Evolutionary conservation across 2,888 invertebrate species (phyloP), one percentile per base, ranked within the genome.

Genomic region (Campoplex capitator): DNA sequence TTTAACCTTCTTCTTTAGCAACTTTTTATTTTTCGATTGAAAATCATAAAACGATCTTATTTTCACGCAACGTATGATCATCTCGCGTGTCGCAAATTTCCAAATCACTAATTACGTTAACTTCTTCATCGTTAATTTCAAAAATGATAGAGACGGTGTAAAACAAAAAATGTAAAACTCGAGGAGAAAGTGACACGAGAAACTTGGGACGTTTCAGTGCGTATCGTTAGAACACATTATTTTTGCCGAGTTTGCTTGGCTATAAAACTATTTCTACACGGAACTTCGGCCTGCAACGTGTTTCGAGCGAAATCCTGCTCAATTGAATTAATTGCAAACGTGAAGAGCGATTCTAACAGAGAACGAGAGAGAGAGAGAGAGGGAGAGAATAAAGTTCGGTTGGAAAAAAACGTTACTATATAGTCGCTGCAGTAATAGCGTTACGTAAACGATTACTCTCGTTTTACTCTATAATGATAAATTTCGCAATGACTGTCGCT

Each of bases 141-240:
- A 73, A 16, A n/a, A 62, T 45, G 67, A 58, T 76, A 42, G 75
- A 23, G 23, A 23, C 23, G 77, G 62, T 23, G 51, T 54, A 23
- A 71, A 62, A 71, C n/a, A 77, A 23, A 51, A 42, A 71, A 32
- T 32, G 38, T 56, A 48, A 23, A 32, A 76, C 4, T 58, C 8
- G 67, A 48, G 16, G 67, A 62, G 80, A 84, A 84, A 84, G 84
- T 84, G 75, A 38, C 62, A 70, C 75, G 80, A 68, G 80, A 84
- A 75, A 84, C 78, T 48, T 16, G 11, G 70, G 38, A 84, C 75
- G 68, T 48, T 73, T 73, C 62, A 73, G 71, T 51, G 80, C 80
- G 48, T 62, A 71, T 73, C 79, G 79, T 79, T 42, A 18, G n/a
- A 58, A 48, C 58, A 35, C 23, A 56, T 45, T 32, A 65, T 76